Evolutionary conservation across 2,797 vertebrate genomes (phyloP), one percentile per base, ranked within the genome.

Genomic region (Cyprinella venusta): DNA sequence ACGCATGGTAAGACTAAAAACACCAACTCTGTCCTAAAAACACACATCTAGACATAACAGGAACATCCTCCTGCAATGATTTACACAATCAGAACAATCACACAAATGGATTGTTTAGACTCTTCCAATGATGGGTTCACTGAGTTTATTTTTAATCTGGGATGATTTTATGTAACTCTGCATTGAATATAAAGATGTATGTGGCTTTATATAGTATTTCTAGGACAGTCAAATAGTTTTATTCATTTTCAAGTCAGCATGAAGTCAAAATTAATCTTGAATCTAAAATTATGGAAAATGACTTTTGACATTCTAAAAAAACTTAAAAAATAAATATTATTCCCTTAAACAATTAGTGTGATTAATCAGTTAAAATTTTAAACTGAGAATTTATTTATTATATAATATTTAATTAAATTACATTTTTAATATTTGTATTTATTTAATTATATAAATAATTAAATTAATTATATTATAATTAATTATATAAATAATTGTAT

Each of bases 1-100:
- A 92, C 94, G 92, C 83, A 95, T 96, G 97, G 98, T 98, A 91
- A 90, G 95, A 84, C 0, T 13, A 9, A 68, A 40, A 40, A 65
- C 45, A 40, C 26, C 45, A 24, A 54, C 24, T 65, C 64, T 2
- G 12, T 24, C 33, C 36, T 42, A 54, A 61, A 42, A 80, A 69
- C 52, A 50, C 19, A 52, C 16, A 33, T 5, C 5, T 50, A 80
- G 52, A 71, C 40, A 81, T 70, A 80, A 70, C 45, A 71, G 67
- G 36, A 80, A 70, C 54, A 33, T 80, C 79, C 52, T 81, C 8
- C 8, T 63, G n/a, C 19, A 33, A 6, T 45, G 40, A 54, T 61
- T 72, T 12, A 64, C 3, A 4, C 33, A 42, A 80, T 45, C 9
- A 24, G 30, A n/a, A n/a, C 10, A 61, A 65, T 64, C 59, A 45